Evolutionary conservation across 2,888 invertebrate species (phyloP).

Genomic region (Mellilla xanthometata): DNA sequence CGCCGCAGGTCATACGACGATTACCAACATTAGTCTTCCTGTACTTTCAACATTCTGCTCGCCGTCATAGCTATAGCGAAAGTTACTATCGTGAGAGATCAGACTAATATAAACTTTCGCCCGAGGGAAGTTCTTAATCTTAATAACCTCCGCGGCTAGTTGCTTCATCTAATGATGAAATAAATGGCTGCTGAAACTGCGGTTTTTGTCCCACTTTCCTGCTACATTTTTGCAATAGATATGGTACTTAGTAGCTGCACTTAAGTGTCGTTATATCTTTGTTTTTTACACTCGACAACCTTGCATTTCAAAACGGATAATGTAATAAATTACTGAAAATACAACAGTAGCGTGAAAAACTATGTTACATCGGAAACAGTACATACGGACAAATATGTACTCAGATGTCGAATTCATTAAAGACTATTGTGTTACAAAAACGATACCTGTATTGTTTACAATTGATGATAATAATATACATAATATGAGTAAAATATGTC

Average conservation of each 20-base stretch:
- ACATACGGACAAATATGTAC: conserved; percentile 1
- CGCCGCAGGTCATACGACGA: conserved; percentile 26
- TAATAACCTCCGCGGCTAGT: conserved; percentile 4
- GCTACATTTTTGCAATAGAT: not conserved
- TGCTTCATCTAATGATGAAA: conserved; percentile 18
- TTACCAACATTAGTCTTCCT: conserved; percentile 26
- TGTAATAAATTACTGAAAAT: too few relatives aligned
- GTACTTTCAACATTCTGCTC: conserved; percentile 29
- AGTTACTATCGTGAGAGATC: conserved; percentile 31
- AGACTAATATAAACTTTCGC: conserved; percentile 28
- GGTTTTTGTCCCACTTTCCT: not conserved
- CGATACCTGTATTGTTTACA: conserved; percentile 5
- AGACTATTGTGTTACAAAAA: conserved; percentile 7
- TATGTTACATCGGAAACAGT: too few relatives aligned
- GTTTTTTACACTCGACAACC: too few relatives aligned
- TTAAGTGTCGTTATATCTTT: too few relatives aligned
- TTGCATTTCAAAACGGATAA: too few relatives aligned
- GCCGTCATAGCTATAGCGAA: conserved; percentile 20
- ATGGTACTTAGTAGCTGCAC: not conserved
- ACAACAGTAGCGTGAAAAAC: too few relatives aligned
- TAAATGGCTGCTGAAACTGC: conserved; percentile 9
- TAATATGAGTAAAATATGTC: conserved; percentile 8
- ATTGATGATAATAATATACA: conserved; percentile 1
- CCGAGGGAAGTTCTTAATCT: conserved; percentile 17
- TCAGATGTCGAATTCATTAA: conserved; percentile 14